Conservation (phyloP, 1,140 invertebrate genomes). For the Drosophila bipectinata region DNA sequence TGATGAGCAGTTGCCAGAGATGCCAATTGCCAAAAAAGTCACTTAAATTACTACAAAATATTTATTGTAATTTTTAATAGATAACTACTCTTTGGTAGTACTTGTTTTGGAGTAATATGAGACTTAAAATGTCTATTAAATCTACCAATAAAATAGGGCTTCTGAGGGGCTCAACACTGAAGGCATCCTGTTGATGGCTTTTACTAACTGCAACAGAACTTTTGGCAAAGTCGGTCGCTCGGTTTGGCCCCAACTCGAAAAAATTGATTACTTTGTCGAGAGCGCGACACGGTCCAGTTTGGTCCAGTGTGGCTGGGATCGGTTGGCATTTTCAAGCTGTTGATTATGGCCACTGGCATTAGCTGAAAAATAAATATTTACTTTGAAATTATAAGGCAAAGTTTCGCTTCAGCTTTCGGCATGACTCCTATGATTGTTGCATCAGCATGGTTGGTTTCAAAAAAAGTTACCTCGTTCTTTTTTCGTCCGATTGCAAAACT, state of each 20-base stretch:
- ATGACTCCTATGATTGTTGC: slow-evolving; percentile 46
- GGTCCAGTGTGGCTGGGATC: slow-evolving; percentile 20
- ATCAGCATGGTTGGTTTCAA: slow-evolving; percentile 32
- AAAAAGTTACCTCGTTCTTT: slow-evolving; percentile 58
- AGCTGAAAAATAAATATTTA: slow-evolving; percentile 79
- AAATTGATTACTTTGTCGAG: slow-evolving; percentile 79
- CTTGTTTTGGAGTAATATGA: no score
- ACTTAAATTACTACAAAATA: not conserved
- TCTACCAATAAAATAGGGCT: not conserved
- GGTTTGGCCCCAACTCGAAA: slow-evolving; percentile 43
- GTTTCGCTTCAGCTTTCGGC: slow-evolving; percentile 48
- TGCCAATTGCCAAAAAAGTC: slow-evolving; percentile 8
- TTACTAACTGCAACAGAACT: slow-evolving; percentile 51
- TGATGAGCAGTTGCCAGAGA: slow-evolving; percentile 17
- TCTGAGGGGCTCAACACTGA: not conserved
- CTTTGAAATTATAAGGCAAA: slow-evolving; percentile 79
- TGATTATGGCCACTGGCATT: slow-evolving; percentile 79
- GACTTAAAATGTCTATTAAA: not conserved
- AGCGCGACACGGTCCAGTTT: slow-evolving; percentile 54
- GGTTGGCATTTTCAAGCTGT: slow-evolving; percentile 73
- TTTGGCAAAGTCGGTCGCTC: slow-evolving; percentile 58
- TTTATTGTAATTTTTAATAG: no score
- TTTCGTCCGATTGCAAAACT: slow-evolving; percentile 75
- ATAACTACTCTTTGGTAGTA: no score
- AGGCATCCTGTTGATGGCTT: slow-evolving; percentile 23